These are phyloP conservation scores for Drosophila sordidula DNA, from an alignment of 2,888 invertebrate species.

Conservation along the genomic window DNA sequence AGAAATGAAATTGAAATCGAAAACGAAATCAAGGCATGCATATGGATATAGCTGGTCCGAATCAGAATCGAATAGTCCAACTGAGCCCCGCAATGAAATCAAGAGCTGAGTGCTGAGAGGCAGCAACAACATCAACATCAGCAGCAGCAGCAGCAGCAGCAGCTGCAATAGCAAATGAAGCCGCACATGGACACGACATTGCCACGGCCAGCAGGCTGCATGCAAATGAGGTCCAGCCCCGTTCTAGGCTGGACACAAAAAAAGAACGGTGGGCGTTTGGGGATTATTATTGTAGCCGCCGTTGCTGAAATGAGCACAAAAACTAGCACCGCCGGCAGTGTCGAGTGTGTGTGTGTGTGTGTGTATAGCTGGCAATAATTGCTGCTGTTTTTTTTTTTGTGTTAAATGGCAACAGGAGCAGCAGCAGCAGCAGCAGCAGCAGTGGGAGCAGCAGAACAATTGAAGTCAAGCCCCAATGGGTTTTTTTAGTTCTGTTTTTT, in stretches of 20 bases:
- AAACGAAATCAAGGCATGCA: slow-evolving; percentile 78
- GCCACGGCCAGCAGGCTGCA: slow-evolving; percentile 10
- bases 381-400: slow-evolving; percentile 57
- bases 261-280: slow-evolving; percentile 47
- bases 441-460: slow-evolving; percentile 59
- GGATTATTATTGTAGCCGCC: slow-evolving; percentile 69
- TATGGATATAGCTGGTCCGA: slow-evolving; percentile 60
- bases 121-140: not conserved
- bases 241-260: slow-evolving; percentile 28
- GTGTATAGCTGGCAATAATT: slow-evolving; percentile 61
- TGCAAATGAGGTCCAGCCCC: slow-evolving; percentile 54
- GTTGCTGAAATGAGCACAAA: slow-evolving; percentile 60
- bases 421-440: slow-evolving; percentile 25
- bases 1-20: slow-evolving; percentile 80
- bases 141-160: slow-evolving; percentile 2
- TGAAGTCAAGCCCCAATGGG: slow-evolving; percentile 75
- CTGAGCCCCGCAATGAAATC: slow-evolving; percentile 15
- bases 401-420: slow-evolving; percentile 60
- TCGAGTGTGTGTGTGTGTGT: slow-evolving; percentile 6
- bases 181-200: not conserved
- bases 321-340: slow-evolving; percentile 43
- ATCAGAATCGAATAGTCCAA: slow-evolving; percentile 25
- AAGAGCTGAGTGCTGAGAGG: slow-evolving; percentile 25
- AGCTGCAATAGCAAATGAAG: slow-evolving; percentile 1
- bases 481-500: slow-evolving; percentile 15